Percentiles rank a stretch among this genome's conserved stretches.
Evolutionary conservation across 2,113 vertebrate genomes (phyloP).

Genomic region (Chionis minor): DNA sequence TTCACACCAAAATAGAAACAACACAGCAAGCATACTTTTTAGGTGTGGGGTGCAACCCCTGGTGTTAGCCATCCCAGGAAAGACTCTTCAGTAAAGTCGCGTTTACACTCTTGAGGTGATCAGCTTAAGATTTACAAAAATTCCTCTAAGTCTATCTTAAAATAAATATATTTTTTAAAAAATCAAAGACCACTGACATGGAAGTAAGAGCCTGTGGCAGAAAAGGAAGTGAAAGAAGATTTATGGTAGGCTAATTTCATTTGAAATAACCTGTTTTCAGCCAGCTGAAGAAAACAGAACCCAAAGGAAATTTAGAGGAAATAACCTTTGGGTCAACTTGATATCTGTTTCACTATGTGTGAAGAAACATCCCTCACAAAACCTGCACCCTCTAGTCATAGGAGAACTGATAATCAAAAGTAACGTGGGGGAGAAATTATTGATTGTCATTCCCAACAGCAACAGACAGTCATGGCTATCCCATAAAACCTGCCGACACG

Average conservation of each 20-base stretch:
- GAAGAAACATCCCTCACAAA: constrained; percentile 38
- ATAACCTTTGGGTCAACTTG: constrained; percentile 51
- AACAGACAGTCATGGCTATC: fast-evolving
- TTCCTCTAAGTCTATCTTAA: background rate
- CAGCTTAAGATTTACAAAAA: background rate
- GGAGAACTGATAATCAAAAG: background rate
- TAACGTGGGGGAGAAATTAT: background rate
- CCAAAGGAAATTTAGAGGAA: constrained; percentile 61
- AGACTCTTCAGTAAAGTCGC: background rate
- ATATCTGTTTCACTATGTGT: constrained; percentile 31
- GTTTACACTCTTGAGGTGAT: background rate
- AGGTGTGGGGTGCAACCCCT: too few species aligned
- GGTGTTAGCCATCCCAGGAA: background rate
- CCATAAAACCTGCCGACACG: fast-evolving
- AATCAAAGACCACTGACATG: background rate
- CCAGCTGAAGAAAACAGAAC: constrained; percentile 21
- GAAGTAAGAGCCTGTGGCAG: constrained; percentile 31
- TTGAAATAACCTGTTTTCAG: constrained; percentile 54
- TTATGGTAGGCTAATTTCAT: constrained; percentile 41
- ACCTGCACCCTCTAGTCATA: background rate
- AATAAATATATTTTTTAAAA: background rate
- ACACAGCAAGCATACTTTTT: background rate
- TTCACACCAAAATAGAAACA: background rate
- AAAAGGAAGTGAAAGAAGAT: constrained; percentile 38
- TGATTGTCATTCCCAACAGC: background rate